phyloP scores from a whole-genome alignment of 2,888 invertebrate genomes.

The Pollenia amentaria region DNA sequence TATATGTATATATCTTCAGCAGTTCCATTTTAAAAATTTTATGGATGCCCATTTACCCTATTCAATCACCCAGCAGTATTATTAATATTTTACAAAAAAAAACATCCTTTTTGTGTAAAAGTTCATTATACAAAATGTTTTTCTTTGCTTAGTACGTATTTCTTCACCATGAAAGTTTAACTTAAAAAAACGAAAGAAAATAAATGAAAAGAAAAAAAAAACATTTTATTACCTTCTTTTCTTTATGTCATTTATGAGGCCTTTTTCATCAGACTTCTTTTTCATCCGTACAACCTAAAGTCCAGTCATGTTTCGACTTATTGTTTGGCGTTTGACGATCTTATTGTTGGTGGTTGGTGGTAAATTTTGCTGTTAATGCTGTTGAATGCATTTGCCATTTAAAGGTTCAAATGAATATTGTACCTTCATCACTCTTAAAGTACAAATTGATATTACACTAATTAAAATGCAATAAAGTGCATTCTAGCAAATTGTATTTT shows the following conservation, averaged over 20 bases:
- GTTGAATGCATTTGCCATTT: slow-evolving; percentile 39
- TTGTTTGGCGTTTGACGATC: slow-evolving; percentile 51
- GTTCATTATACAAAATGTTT: slow-evolving; percentile 56
- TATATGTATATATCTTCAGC: too few species aligned
- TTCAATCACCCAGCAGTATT: slow-evolving; percentile 15
- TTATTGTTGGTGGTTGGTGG: slow-evolving; percentile 9
- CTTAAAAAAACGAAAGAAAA: not conserved
- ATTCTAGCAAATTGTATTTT: slow-evolving; percentile 71
- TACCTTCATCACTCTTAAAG: slow-evolving; percentile 72
- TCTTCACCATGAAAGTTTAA: slow-evolving; percentile 44
- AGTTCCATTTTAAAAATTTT: too few species aligned
- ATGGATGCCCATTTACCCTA: not conserved
- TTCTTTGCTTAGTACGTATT: slow-evolving; percentile 16
- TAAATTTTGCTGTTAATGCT: not conserved
- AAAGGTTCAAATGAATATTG: slow-evolving; percentile 51
- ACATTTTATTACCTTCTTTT: slow-evolving; percentile 65
- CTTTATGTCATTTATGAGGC: slow-evolving; percentile 60
- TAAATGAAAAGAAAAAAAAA: not conserved
- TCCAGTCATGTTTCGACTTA: slow-evolving; percentile 28
- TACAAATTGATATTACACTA: slow-evolving; percentile 75
- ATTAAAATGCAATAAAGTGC: slow-evolving; percentile 75
- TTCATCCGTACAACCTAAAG: not conserved
- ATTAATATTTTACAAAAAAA: not conserved
- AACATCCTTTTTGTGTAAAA: slow-evolving; percentile 38
- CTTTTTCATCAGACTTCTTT: slow-evolving; percentile 28